Base-by-base conservation (phyloP, 2,113 vertebrate genomes). In the Edolisoma coerulescens region DNA sequence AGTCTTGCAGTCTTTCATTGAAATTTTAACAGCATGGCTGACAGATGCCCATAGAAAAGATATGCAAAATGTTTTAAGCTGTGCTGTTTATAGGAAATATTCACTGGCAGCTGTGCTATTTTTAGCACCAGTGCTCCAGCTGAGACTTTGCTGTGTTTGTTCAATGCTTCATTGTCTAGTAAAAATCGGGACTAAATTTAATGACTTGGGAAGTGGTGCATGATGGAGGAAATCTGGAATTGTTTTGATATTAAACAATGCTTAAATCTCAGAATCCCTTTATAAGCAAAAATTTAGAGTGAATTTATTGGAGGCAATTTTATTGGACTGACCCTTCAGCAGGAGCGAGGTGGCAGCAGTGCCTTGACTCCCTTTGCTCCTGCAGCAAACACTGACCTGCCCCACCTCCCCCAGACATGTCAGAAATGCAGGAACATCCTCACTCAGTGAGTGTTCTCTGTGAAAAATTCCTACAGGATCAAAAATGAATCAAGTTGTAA, bases 141-240 rank as follows among this genome's bases (percentile, higher is more conserved):
- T 92, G 92, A 95, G 93, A 41, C 91, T 89, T 92, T 91, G 95
- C 93, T 50, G 45, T 90, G 9, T 97, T 97, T 98, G 89, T 97
- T 97, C 95, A 97, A 73, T 95, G 96, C 96, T 98, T 97, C 98
- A 97, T 97, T 95, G 96, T 96, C 97, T 96, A 90, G 95, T 95
- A 92, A 94, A 95, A 93, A 97, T 75, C 39, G 84, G 83, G 81
- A 88, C 95, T 84, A 70, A 79, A 92, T 96, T 86, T 87, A 90
- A 85, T 74, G 87, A 94, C 83, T 97, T 86, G 92, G 95, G 95
- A 96, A 97, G 91, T 68, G 24, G 95, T 61, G 69, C 79, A 28
- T 69, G 80, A 68, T 80, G 94, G 87, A 92, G 89, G 88, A 90
- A 76, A 93, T 96, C 80, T 96, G 87, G 60, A 87, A 75, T 67